These are phyloP conservation scores for Microctenopoma lineatum DNA, from an alignment of 2,797 vertebrate species.

Conservation along the genomic window DNA sequence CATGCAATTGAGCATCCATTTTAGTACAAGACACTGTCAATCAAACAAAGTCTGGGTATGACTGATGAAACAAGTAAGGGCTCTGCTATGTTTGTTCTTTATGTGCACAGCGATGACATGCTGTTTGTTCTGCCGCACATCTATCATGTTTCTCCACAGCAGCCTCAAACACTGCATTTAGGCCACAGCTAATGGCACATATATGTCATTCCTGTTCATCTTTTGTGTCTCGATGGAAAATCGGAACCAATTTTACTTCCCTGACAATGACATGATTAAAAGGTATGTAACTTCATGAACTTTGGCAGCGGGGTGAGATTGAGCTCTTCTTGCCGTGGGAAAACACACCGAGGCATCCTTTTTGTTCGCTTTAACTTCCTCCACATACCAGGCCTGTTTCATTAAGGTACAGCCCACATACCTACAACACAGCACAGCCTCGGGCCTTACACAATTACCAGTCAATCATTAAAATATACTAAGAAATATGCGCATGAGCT, in stretches of 20 bases:
- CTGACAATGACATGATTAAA: background rate
- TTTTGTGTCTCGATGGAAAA: rapidly evolving
- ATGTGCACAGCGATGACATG: conserved; percentile 18
- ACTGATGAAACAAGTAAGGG: conserved; percentile 21
- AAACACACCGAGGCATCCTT: conserved; percentile 33
- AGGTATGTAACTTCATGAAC: background rate
- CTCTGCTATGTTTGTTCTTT: conserved; percentile 8
- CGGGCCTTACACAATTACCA: conserved; percentile 27
- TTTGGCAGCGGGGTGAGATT: conserved; percentile 11
- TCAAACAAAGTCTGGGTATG: background rate
- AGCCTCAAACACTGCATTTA: background rate
- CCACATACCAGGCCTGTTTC: conserved; percentile 49
- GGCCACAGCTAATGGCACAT: conserved; percentile 7
- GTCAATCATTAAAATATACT: conserved; percentile 32
- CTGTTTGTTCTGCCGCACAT: conserved; percentile 17
- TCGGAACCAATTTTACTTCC: background rate
- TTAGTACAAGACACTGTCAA: conserved; percentile 4
- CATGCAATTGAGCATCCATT: conserved; percentile 4
- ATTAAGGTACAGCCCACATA: conserved; percentile 42
- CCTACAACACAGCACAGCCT: conserved; percentile 39
- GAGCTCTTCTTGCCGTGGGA: conserved; percentile 36
- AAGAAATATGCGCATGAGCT: conserved; percentile 5
- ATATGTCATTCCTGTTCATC: conserved; percentile 21
- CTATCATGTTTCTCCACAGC: conserved; percentile 3
- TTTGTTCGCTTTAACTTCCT: conserved; percentile 41